Conservation (phyloP, 2,888 invertebrate species). For the Volucella bombylans region DNA sequence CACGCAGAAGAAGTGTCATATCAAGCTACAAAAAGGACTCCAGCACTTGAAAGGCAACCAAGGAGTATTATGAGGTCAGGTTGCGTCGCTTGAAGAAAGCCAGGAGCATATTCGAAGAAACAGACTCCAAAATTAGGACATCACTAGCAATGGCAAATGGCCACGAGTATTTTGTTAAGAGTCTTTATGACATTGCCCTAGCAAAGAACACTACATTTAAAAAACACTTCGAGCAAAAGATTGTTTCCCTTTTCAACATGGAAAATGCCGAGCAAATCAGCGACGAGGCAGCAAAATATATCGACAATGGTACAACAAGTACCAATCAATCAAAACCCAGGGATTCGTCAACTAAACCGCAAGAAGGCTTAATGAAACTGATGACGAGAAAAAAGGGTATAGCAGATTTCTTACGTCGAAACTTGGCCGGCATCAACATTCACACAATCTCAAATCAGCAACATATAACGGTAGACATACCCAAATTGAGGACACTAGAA, state of each 20-base stretch:
- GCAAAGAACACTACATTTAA: not conserved
- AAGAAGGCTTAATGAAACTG: not conserved
- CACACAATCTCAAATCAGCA: conserved; percentile 17
- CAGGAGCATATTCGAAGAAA: not conserved
- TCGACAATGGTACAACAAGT: no score
- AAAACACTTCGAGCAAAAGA: not conserved
- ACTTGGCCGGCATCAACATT: conserved; percentile 9
- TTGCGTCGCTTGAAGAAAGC: not conserved
- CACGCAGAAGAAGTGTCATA: conserved; percentile 9
- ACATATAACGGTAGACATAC: conserved; percentile 1
- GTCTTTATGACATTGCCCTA: not conserved
- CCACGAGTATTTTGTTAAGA: conserved; percentile 6
- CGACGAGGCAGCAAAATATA: not conserved
- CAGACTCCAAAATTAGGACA: not conserved
- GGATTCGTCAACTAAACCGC: no score
- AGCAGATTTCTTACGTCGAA: conserved; percentile 1
- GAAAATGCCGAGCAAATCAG: conserved; percentile 8
- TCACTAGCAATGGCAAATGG: not conserved
- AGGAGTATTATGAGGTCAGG: not conserved
- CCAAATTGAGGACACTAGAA: not conserved
- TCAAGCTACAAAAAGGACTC: no score
- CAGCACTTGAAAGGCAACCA: not conserved
- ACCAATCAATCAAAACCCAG: no score
- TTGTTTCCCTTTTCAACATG: not conserved
- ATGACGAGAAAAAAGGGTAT: not conserved